Conservation (phyloP, 2,113 vertebrate species). For the Genyomyrus donnyi region DNA sequence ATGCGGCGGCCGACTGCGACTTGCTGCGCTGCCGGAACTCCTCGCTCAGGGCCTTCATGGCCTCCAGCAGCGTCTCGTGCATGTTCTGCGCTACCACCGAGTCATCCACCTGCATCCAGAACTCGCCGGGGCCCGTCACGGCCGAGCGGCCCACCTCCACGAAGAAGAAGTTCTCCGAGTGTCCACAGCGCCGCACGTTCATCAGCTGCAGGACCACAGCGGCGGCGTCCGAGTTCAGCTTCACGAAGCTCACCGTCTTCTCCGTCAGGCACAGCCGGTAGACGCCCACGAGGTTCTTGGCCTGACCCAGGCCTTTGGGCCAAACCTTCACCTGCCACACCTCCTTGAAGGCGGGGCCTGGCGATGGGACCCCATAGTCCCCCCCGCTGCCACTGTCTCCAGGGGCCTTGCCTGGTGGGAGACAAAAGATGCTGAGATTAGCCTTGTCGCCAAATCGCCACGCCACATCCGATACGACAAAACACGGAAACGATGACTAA, state of each 20-base stretch:
- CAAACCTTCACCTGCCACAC: conserved; percentile 77
- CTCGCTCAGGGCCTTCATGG: conserved; percentile 71
- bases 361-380: conserved; percentile 56
- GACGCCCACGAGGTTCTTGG: conserved; percentile 64
- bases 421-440: conserved; percentile 19
- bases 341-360: conserved; percentile 68
- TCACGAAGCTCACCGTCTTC: conserved; percentile 67
- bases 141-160: conserved; percentile 71
- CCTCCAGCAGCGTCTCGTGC: conserved; percentile 70
- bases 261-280: conserved; percentile 72
- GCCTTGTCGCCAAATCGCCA: neutral
- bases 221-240: conserved; percentile 65
- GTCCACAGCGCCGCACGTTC: conserved; percentile 69
- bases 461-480: neutral
- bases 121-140: conserved; percentile 68
- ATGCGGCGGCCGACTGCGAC: conserved; percentile 61
- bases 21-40: conserved; percentile 71
- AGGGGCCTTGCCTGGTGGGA: conserved; percentile 54
- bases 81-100: conserved; percentile 72
- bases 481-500: neutral
- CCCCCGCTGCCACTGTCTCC: conserved; percentile 40
- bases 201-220: conserved; percentile 73
- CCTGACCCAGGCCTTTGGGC: conserved; percentile 71
- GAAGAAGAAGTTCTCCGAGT: conserved; percentile 74
- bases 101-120: conserved; percentile 79